Percentiles rank a stretch among this genome's conserved stretches.
Conservation (phyloP, 2,797 vertebrate genomes). For the Halcyon smyrnensis region DNA sequence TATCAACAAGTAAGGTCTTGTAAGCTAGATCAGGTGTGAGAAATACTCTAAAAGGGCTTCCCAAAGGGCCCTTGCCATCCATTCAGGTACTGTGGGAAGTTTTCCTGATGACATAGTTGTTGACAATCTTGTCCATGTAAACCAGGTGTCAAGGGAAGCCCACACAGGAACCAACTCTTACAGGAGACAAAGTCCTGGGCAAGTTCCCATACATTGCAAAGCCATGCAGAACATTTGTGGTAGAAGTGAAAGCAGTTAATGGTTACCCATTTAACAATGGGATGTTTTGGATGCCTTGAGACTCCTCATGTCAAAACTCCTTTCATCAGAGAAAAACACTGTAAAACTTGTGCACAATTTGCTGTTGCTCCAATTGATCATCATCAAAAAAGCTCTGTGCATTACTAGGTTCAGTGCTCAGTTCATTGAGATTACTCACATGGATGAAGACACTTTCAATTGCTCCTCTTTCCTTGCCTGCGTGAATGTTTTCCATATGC, state of each 20-base stretch:
- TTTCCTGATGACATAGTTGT: background rate
- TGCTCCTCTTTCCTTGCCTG: background rate
- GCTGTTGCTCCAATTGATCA: background rate
- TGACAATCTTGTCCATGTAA: background rate
- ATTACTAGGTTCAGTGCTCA: conserved; percentile 16
- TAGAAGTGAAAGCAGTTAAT: background rate
- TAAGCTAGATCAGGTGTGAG: background rate
- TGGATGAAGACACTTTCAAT: conserved; percentile 8
- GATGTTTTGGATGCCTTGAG: background rate
- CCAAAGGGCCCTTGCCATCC: background rate
- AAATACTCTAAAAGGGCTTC: background rate
- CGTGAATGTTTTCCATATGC: background rate
- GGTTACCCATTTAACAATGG: background rate
- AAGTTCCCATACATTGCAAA: background rate
- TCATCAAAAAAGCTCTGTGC: background rate
- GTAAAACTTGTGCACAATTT: background rate
- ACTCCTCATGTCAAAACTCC: background rate
- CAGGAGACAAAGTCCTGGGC: background rate
- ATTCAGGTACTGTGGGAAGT: background rate
- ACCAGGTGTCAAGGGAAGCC: background rate
- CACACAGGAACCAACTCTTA: background rate
- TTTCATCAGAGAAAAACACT: background rate
- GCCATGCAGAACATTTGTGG: background rate
- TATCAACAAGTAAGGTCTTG: background rate
- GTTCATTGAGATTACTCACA: background rate